Conservation (phyloP, 1,140 invertebrate genomes). For the Ceratosolen fusciceps region DNA sequence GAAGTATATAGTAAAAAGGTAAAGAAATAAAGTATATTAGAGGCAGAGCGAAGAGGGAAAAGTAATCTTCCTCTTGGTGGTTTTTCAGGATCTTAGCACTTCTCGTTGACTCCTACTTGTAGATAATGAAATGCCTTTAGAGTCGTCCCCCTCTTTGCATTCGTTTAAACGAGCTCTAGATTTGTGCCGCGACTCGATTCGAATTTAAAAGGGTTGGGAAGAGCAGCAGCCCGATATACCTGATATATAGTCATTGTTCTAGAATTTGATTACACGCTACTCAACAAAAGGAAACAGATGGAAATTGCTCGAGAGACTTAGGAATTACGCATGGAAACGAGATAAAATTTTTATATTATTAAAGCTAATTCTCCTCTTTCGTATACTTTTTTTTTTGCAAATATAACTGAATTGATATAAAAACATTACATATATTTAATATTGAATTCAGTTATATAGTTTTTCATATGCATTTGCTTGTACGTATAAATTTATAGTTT, state of each 20-base stretch:
- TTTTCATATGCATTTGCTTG: too few species aligned
- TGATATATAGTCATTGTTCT: neutral
- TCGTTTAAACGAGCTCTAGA: slow-evolving; percentile 55
- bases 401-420: neutral
- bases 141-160: slow-evolving; percentile 57
- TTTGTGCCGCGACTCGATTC: slow-evolving; percentile 44
- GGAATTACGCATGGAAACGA: neutral
- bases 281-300: neutral
- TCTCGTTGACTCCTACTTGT: slow-evolving; percentile 49
- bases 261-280: slow-evolving; percentile 1
- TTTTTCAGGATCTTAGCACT: slow-evolving; percentile 70
- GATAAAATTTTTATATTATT: neutral
- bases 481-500: too few species aligned
- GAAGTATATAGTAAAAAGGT: neutral
- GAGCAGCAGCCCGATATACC: neutral
- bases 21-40: slow-evolving; percentile 35
- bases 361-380: neutral
- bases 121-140: slow-evolving; percentile 51
- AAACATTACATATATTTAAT: too few species aligned
- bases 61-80: slow-evolving; percentile 64
- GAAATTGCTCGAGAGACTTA: neutral
- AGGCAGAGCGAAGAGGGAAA: slow-evolving; percentile 51
- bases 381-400: neutral
- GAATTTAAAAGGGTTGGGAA: slow-evolving; percentile 49
- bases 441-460: too few species aligned